Evolutionary conservation across 2,113 vertebrate genomes (phyloP).

Genomic region (Arvicanthis niloticus): DNA sequence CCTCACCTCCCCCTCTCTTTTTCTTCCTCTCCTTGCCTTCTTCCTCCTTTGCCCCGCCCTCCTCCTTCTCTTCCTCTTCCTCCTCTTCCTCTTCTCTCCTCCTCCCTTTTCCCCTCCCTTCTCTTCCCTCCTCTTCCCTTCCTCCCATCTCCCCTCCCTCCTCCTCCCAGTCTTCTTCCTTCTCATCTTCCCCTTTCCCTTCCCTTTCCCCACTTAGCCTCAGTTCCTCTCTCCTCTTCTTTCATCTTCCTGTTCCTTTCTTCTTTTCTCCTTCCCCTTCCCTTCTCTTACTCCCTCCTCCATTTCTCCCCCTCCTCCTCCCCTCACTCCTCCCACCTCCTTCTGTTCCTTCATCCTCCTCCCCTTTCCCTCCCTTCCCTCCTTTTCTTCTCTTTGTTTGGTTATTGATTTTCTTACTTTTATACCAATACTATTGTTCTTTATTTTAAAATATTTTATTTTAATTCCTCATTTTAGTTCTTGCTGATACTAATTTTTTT

Average conservation of each 20-base stretch:
- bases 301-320: no score
- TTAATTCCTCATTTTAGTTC: background rate
- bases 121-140: background rate
- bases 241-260: background rate
- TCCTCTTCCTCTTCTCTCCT: background rate
- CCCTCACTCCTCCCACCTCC: no score
- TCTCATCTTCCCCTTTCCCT: background rate
- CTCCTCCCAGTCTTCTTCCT: no score
- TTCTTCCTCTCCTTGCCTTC: background rate
- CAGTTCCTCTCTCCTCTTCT: background rate
- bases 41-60: background rate
- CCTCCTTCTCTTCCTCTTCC: background rate
- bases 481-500: background rate
- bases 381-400: background rate
- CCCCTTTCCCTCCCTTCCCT: no score
- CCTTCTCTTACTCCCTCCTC: background rate
- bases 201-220: no score
- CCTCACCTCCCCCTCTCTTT: no score
- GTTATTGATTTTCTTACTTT: background rate
- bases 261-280: background rate
- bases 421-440: background rate
- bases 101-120: background rate
- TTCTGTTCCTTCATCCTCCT: background rate
- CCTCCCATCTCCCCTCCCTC: no score
- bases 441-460: background rate